These are phyloP conservation scores for Pharmacophagus antenor DNA, from an alignment of 2,888 invertebrate species.

Conservation along the genomic window DNA sequence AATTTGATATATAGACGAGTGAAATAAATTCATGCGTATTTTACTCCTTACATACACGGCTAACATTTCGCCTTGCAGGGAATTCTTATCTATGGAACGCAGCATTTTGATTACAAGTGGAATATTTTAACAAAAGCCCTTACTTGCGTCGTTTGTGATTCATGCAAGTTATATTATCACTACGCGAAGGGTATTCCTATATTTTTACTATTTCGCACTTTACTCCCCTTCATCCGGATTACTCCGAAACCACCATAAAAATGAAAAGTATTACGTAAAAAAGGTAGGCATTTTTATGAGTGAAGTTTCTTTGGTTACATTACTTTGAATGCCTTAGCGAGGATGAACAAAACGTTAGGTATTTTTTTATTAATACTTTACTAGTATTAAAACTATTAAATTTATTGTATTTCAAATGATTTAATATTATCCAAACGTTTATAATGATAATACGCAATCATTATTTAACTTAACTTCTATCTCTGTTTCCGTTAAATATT, in stretches of 20 bases:
- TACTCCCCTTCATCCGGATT: conserved; percentile 42
- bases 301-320: conserved; percentile 14
- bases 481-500: too few relatives aligned
- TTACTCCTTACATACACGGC: conserved; percentile 51
- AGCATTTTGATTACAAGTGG: conserved; percentile 77
- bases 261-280: conserved; percentile 23
- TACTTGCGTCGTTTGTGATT: conserved; percentile 68
- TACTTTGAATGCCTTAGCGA: conserved; percentile 9
- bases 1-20: conserved; percentile 74
- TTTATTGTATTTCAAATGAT: too few relatives aligned
- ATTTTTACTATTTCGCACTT: conserved; percentile 39
- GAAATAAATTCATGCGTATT: conserved; percentile 66
- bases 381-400: too few relatives aligned
- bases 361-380: too few relatives aligned
- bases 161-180: conserved; percentile 49
- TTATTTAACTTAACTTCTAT: too few relatives aligned
- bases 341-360: not conserved
- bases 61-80: conserved; percentile 58
- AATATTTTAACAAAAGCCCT: conserved; percentile 75
- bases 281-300: conserved; percentile 8
- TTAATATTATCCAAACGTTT: too few relatives aligned
- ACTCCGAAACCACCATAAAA: conserved; percentile 23
- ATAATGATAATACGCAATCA: too few relatives aligned
- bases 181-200: conserved; percentile 32
- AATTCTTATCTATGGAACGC: conserved; percentile 76